phyloP scores from a whole-genome alignment of 2,888 invertebrate species.

The Machimus rusticus region DNA sequence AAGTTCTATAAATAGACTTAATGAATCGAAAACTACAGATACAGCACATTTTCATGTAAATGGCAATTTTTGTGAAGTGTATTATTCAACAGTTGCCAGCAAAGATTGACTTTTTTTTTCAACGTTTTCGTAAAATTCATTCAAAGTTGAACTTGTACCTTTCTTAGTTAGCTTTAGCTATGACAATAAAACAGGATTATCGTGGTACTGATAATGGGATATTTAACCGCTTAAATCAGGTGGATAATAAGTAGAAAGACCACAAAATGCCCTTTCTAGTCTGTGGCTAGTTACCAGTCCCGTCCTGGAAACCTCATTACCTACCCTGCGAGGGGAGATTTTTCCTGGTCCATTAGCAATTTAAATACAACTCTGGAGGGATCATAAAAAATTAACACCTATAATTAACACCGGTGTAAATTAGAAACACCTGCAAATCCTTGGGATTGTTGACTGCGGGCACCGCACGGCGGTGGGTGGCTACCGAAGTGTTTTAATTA shows the following conservation, averaged over 20 bases:
- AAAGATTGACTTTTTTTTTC: background rate
- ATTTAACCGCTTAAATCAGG: background rate
- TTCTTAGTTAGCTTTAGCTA: background rate
- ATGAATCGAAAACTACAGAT: too few relatives aligned
- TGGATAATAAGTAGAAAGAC: background rate
- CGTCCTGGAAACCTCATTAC: background rate
- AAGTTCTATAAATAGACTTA: too few relatives aligned
- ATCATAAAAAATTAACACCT: slow-evolving; percentile 39
- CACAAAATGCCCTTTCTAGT: background rate
- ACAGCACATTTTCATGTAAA: too few relatives aligned
- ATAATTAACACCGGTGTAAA: slow-evolving; percentile 31
- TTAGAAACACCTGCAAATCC: slow-evolving; percentile 30
- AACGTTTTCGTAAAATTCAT: background rate
- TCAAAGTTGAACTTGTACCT: background rate
- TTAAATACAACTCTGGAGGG: slow-evolving; percentile 30
- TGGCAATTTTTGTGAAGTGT: too few relatives aligned
- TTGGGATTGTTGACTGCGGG: background rate
- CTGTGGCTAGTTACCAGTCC: background rate
- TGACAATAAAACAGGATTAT: background rate
- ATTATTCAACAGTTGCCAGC: too few relatives aligned
- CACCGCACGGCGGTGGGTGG: background rate
- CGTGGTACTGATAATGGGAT: background rate
- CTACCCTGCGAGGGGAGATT: background rate
- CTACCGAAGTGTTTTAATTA: background rate
- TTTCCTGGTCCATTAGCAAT: slow-evolving; percentile 37